Evolutionary conservation across 1,140 invertebrate species (phyloP), one percentile per base, ranked within the genome.

Genomic region (Chelonus insularis): DNA sequence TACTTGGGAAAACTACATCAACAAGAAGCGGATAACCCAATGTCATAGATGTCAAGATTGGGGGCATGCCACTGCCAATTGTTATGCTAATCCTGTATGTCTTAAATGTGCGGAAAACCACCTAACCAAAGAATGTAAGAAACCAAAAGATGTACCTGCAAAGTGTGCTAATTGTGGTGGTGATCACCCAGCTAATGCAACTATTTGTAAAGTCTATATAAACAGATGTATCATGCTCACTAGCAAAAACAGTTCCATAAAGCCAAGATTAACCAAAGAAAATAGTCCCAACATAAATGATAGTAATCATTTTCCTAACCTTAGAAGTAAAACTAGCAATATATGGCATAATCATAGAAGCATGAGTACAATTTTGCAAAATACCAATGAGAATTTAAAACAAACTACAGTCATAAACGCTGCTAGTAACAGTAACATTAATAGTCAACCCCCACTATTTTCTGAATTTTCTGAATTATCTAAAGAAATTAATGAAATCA

Each of bases 31-130:
- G 60, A 45, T 71, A 1, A 68, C 64, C 1, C 73, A 75, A 50
- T 76, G 70, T 41, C 70, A 72, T 14, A 66, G 63, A 9, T 78
- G 73, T 23, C 76, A 79, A 66, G 47, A 69, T 8, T 78, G 68
- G 69, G 71, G 72, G 12, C 71, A 78, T 55, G 70, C 72, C 1
- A 70, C 69, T 2, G 8, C 23, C 0, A 72, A 74, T 36, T 78
- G 76, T 29, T 63, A 60, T 21, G 57, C 29, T 25, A 58, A 60
- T 2, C 62, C 70, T 8, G 54, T n/a, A 7, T 76, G 74, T 20
- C 34, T 78, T 0, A 78, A 80, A 68, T 78, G 71, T 60, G 67
- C 64, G 16, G 62, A 60, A 47, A 25, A 41, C 1, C 73, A 75
- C 43, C 14, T 62, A 2, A 73, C 72, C 1, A 56, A 32, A 23